Evolutionary conservation across 2,888 invertebrate species (phyloP).

Genomic region (Hydropsyche betteni): DNA sequence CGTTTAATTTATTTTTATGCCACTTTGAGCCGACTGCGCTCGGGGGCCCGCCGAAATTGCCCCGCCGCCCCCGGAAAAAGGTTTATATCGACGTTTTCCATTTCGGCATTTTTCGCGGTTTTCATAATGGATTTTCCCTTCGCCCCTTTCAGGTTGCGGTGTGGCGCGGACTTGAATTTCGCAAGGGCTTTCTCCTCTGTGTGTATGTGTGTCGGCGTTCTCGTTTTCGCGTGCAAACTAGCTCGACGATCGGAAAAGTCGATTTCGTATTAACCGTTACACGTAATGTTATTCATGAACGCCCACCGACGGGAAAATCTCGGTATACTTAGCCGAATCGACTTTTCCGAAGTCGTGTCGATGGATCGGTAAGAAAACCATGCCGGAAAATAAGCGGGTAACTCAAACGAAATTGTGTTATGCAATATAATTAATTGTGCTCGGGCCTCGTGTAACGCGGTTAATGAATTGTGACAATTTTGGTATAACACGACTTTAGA

Average conservation of each 20-base stretch:
- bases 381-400: too few species aligned
- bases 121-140: constrained; percentile 23
- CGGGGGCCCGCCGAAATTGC: constrained; percentile 26
- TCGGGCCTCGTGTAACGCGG: too few species aligned
- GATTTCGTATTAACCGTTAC: constrained; percentile 2
- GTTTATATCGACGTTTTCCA: constrained; percentile 33
- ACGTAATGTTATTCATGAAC: too few species aligned
- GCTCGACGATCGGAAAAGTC: constrained; percentile 1
- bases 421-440: too few species aligned
- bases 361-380: too few species aligned
- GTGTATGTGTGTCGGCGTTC: too few species aligned
- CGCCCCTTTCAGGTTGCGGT: neutral
- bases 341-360: too few species aligned
- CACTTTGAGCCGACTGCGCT: constrained; percentile 20
- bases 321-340: too few species aligned
- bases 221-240: neutral
- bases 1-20: constrained; percentile 36
- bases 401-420: too few species aligned
- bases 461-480: too few species aligned
- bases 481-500: too few species aligned
- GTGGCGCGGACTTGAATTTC: neutral
- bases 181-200: neutral
- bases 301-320: too few species aligned
- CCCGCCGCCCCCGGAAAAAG: constrained; percentile 22
- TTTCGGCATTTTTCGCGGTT: constrained; percentile 29